These are phyloP conservation scores for Odiellus spinosus DNA, from an alignment of 2,888 invertebrate species.

Conservation along the genomic window DNA sequence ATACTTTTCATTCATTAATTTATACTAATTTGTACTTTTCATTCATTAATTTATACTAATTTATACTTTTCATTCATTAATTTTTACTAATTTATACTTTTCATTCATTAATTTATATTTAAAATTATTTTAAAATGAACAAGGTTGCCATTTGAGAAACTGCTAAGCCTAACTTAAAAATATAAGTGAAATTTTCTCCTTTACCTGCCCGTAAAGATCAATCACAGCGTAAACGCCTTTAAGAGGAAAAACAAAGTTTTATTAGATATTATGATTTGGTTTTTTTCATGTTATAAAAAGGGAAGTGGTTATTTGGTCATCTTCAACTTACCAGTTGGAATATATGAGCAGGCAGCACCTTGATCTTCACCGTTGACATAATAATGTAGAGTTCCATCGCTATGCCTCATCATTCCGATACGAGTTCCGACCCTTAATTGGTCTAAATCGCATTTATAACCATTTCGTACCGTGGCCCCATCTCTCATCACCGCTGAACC, in stretches of 20 bases:
- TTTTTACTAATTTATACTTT: no score
- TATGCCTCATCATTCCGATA: conserved; percentile 72
- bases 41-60: no score
- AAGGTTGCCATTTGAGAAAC: no score
- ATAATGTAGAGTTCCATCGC: conserved; percentile 58
- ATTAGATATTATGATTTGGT: no score
- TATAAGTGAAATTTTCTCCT: no score
- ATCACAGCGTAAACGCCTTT: conserved; percentile 77
- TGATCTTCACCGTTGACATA: conserved; percentile 67
- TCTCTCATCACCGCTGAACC: conserved; percentile 84
- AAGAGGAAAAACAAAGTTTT: background rate
- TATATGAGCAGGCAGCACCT: conserved; percentile 49
- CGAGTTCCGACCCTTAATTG: conserved; percentile 57
- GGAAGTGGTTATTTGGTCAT: background rate
- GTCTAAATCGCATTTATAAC: conserved; percentile 72
- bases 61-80: no score
- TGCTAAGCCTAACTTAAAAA: no score
- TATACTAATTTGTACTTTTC: no score
- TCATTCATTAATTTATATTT: no score
- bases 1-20: no score
- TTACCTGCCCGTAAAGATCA: conserved; percentile 81
- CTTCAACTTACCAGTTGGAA: background rate
- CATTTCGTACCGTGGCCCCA: conserved; percentile 64
- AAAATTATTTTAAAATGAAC: no score
- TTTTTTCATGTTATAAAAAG: background rate